Conservation (phyloP, 2,113 vertebrate species). For the Solenodon paradoxus region DNA sequence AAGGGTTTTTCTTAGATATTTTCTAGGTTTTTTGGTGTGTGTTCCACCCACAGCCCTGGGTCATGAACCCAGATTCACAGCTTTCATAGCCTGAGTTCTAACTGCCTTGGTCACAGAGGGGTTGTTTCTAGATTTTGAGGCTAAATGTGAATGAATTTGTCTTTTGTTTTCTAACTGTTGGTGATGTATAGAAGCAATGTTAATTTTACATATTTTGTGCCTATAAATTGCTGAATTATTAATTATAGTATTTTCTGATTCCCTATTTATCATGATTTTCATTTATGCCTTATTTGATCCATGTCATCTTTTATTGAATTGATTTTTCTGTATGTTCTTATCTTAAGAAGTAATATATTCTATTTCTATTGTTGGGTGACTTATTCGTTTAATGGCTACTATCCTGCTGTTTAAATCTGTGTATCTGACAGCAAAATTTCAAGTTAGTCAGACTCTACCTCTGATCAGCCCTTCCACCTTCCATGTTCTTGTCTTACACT, state of each 20-base stretch:
- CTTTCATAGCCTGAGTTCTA: too few relatives aligned
- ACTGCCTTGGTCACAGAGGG: too few relatives aligned
- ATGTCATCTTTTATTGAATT: background rate
- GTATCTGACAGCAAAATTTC: background rate
- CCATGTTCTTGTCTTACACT: background rate
- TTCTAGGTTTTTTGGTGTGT: constrained; percentile 36
- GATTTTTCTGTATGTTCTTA: background rate
- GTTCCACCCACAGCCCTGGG: too few relatives aligned
- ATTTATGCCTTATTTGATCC: background rate
- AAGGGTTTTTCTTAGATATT: background rate
- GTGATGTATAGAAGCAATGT: background rate
- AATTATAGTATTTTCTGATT: background rate
- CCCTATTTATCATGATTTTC: background rate
- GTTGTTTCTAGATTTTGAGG: too few relatives aligned
- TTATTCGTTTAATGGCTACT: background rate
- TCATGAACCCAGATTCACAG: too few relatives aligned
- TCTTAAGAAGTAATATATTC: background rate
- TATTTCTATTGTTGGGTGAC: background rate
- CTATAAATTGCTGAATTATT: background rate
- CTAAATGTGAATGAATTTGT: background rate
- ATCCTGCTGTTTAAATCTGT: background rate
- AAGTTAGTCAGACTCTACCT: background rate
- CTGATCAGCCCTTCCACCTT: background rate
- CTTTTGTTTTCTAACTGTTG: background rate
- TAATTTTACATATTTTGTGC: background rate